Base-by-base conservation (phyloP, 2,797 vertebrate genomes). In the Chelon auratus region DNA sequence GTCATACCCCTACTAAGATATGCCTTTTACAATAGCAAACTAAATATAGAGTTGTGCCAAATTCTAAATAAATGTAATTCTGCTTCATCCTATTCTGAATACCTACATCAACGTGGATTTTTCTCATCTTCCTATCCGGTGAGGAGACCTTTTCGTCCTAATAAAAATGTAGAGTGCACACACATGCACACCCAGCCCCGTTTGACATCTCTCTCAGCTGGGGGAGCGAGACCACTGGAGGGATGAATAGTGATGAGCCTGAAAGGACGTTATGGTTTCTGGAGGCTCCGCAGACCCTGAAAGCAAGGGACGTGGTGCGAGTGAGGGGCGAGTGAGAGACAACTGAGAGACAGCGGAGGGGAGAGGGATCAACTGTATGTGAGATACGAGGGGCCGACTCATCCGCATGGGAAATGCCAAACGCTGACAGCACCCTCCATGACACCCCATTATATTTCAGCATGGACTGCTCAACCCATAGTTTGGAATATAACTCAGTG, bases 361-460 rank as follows among this genome's bases (percentile, higher is more conserved):
- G 47, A 51, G 48, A 67, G 52, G 37, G 22, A 40, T 83, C 65
- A 51, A 64, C 62, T 47, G 66, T 24, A 51, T 68, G 67, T 69
- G 68, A 66, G 57, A 77, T 58, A 47, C 63, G 40, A 78, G 67
- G 48, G 72, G 50, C 67, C 37, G 17, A 70, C 20, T 51, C 68
- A 24, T 77, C 69, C 62, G 47, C 51, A 14, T 63, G 59, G 78
- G 42, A 82, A 59, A 79, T 86, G 82, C 72, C 82, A 81, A 82
- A 63, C 10, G n/a, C 62, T 89, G 89, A 86, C 85, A 84, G 83
- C 50, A 40, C 67, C 78, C 67, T 82, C 47, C 17, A 54, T 73
- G 78, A 69, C 71, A 75, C 60, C 68, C 63, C 62, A 57, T 78
- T 79, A 62, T 24, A 73, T 74, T 83, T 68, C 51, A 73, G 68